A percentile compares a stretch with the other conserved stretches of the same genome.
Evolutionary conservation across 2,113 vertebrate genomes (phyloP).

Genomic region (Gobius niger): DNA sequence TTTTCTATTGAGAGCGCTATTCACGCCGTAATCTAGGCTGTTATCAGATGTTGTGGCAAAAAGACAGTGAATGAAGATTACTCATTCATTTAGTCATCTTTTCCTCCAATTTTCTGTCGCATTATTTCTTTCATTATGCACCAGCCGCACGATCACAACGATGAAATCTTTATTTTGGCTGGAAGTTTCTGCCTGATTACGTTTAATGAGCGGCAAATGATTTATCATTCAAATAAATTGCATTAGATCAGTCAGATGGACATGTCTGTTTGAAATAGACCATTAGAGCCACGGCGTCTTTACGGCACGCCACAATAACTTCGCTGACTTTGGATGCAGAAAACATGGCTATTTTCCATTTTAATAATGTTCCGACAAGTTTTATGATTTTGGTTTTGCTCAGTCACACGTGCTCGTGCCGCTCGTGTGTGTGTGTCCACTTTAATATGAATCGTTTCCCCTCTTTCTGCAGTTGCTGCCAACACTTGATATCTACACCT

Average conservation of each 20-base stretch:
- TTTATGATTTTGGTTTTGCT: conserved; percentile 30
- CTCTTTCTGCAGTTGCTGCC: conserved; percentile 88
- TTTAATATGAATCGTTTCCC: conserved; percentile 52
- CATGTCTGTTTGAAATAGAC: conserved; percentile 49
- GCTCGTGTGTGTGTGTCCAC: conserved; percentile 1
- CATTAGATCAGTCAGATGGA: conserved; percentile 60
- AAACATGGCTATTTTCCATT: conserved; percentile 47
- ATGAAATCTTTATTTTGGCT: conserved; percentile 74
- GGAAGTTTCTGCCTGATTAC: conserved; percentile 68
- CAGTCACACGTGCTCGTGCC: conserved; percentile 15
- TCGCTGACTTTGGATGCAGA: conserved; percentile 31
- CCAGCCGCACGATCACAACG: conserved; percentile 64
- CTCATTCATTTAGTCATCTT: conserved; percentile 69
- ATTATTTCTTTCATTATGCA: conserved; percentile 65
- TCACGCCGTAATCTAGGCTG: conserved; percentile 56
- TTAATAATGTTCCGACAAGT: conserved; percentile 51
- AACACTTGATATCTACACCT: conserved; percentile 90
- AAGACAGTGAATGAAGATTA: conserved; percentile 63
- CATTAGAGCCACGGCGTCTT: conserved; percentile 47
- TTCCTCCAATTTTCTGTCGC: conserved; percentile 62
- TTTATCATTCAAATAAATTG: conserved; percentile 56
- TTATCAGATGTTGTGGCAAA: conserved; percentile 61
- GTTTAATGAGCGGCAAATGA: conserved; percentile 67
- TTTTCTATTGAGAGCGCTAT: conserved; percentile 46
- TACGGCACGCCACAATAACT: conserved; percentile 52